Percentiles rank a stretch among this genome's conserved stretches.
phyloP scores from a whole-genome alignment of 1,140 invertebrate species.

The Scaptomyza hsui region DNA sequence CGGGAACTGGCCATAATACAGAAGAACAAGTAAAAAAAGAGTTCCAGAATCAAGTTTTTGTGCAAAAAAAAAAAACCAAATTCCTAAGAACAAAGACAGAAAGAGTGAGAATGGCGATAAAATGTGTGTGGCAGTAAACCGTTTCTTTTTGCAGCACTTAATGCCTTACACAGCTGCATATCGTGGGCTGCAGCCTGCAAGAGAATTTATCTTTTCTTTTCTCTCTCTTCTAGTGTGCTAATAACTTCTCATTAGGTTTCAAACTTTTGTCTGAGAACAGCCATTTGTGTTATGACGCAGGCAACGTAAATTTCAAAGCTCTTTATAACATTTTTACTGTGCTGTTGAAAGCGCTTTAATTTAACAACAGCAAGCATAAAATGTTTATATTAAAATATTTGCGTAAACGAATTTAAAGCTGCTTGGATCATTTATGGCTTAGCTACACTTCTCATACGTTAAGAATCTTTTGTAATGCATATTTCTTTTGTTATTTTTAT shows the following conservation, averaged over 20 bases:
- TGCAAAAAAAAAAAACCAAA: not conserved
- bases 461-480: not conserved
- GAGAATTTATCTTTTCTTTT: not conserved
- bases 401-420: not conserved
- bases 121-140: not conserved
- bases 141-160: not conserved
- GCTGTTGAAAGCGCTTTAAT: not conserved
- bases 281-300: conserved; percentile 34
- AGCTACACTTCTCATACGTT: not conserved
- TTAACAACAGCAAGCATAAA: conserved; percentile 5
- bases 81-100: not conserved
- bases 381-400: conserved; percentile 8
- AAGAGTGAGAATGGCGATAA: not conserved
- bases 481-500: conserved; percentile 43
- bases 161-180: conserved; percentile 19
- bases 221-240: conserved; percentile 31
- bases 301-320: conserved; percentile 19
- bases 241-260: conserved; percentile 72
- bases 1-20: conserved; percentile 18
- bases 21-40: conserved; percentile 37
- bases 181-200: conserved; percentile 15
- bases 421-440: not conserved
- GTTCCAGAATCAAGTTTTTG: conserved; percentile 72
- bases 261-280: conserved; percentile 47
- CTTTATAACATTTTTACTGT: conserved; percentile 50